phyloP scores from a whole-genome alignment of 2,113 vertebrate species.

The Osmerus eperlanus region DNA sequence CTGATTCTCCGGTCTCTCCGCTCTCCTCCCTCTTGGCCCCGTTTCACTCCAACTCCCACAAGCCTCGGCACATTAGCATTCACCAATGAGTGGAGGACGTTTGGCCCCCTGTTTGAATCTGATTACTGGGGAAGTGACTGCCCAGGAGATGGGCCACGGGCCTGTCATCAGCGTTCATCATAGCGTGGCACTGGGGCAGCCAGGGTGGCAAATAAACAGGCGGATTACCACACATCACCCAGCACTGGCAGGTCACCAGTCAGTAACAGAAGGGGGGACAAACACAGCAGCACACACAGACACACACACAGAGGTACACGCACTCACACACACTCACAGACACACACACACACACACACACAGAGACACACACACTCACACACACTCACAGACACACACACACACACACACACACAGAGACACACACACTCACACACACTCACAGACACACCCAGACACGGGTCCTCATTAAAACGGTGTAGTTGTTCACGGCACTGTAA shows the following conservation, averaged over 20 bases:
- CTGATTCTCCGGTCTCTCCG: slow-evolving; percentile 13
- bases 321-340: slow-evolving; percentile 41
- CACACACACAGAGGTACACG: slow-evolving; percentile 12
- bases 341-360: slow-evolving; percentile 54
- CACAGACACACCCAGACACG: neutral
- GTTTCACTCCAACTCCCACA: slow-evolving; percentile 59
- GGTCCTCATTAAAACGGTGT: slow-evolving; percentile 11
- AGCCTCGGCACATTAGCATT: slow-evolving; percentile 70
- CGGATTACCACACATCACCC: slow-evolving; percentile 63
- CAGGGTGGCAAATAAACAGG: slow-evolving; percentile 48
- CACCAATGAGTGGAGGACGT: slow-evolving; percentile 65
- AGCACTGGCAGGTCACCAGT: slow-evolving; percentile 50
- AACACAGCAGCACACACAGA: slow-evolving; percentile 12
- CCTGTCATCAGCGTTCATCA: slow-evolving; percentile 73
- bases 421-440: no score
- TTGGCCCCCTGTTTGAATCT: slow-evolving; percentile 65
- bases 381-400: slow-evolving; percentile 60
- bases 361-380: slow-evolving; percentile 48
- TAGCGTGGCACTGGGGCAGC: slow-evolving; percentile 53
- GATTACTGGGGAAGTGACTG: slow-evolving; percentile 59
- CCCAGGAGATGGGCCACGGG: slow-evolving; percentile 59
- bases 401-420: no score
- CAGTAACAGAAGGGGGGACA: slow-evolving; percentile 47
- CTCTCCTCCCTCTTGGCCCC: slow-evolving; percentile 26
- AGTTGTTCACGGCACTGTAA: neutral